Percentiles rank a stretch among this genome's conserved stretches.
phyloP scores from a whole-genome alignment of 2,888 invertebrate species.

The Spilarctia lutea region DNA sequence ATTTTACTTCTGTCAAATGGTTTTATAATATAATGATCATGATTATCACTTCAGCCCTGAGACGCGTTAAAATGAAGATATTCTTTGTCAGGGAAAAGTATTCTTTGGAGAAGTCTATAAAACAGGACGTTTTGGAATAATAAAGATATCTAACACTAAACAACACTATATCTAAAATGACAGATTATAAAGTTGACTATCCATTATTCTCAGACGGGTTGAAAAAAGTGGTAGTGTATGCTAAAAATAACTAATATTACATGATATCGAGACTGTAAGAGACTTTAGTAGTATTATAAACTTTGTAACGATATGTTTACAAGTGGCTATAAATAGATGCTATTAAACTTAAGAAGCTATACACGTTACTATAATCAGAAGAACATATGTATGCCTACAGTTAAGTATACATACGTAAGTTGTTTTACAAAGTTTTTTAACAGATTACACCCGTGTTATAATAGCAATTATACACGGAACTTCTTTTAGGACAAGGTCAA shows the following conservation, averaged over 20 bases:
- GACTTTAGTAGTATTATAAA: conserved; percentile 10
- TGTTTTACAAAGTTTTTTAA: not conserved
- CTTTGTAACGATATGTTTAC: conserved; percentile 17
- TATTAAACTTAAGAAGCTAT: not conserved
- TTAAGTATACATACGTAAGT: not conserved
- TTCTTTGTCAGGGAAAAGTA: not conserved
- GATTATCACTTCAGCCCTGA: not conserved
- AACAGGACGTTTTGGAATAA: not conserved
- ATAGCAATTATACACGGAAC: too few species aligned
- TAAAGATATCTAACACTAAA: not conserved
- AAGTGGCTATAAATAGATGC: conserved; percentile 8
- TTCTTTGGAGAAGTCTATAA: not conserved
- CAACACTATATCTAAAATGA: not conserved
- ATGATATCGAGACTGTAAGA: conserved; percentile 7
- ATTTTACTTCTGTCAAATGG: not conserved
- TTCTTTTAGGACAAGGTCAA: not conserved
- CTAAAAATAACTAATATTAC: conserved; percentile 9
- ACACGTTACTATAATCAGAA: not conserved
- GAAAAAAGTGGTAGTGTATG: not conserved
- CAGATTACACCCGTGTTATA: not conserved
- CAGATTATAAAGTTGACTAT: not conserved
- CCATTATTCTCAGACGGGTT: not conserved
- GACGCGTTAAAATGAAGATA: not conserved
- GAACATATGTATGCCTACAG: not conserved
- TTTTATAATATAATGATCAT: not conserved